Evolutionary conservation across 2,888 invertebrate species (phyloP).

Genomic region (Hedychridium roseum): DNA sequence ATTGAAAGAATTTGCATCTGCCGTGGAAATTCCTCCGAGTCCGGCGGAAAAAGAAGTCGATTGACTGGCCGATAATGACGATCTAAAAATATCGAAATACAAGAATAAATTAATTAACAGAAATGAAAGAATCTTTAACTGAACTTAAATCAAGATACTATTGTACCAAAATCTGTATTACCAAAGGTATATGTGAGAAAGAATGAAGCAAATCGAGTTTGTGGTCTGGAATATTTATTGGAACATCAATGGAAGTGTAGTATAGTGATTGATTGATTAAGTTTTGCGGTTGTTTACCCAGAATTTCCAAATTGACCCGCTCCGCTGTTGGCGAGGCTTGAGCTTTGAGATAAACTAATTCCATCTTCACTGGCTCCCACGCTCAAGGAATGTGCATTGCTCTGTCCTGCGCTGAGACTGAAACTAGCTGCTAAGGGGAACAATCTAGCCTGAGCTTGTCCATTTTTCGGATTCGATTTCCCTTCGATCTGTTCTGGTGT

Average conservation of each 20-base stretch:
- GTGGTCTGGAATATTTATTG: too few species aligned
- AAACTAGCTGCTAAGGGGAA: constrained; percentile 55
- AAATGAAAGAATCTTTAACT: too few species aligned
- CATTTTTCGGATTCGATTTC: constrained; percentile 22
- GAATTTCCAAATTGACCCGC: constrained; percentile 21
- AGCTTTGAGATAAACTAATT: constrained; percentile 53
- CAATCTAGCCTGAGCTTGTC: constrained; percentile 45
- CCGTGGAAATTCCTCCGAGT: constrained; percentile 43
- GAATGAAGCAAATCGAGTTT: too few species aligned
- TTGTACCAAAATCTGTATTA: too few species aligned
- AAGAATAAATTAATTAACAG: background rate
- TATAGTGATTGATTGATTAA: constrained; percentile 1
- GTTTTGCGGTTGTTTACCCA: too few species aligned
- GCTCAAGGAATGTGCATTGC: constrained; percentile 53
- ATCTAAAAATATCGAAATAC: too few species aligned
- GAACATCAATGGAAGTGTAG: constrained; percentile 4
- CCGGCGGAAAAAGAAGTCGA: constrained; percentile 51
- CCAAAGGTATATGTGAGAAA: too few species aligned
- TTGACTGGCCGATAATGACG: constrained; percentile 44
- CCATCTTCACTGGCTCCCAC: constrained; percentile 48
- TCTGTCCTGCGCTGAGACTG: constrained; percentile 45
- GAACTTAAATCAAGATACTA: too few species aligned
- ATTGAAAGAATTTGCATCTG: constrained; percentile 46
- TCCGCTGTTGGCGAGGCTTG: constrained; percentile 20
- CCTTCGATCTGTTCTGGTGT: constrained; percentile 32